phyloP scores from a whole-genome alignment of 1,140 invertebrate genomes.

The Temnothorax longispinosus region DNA sequence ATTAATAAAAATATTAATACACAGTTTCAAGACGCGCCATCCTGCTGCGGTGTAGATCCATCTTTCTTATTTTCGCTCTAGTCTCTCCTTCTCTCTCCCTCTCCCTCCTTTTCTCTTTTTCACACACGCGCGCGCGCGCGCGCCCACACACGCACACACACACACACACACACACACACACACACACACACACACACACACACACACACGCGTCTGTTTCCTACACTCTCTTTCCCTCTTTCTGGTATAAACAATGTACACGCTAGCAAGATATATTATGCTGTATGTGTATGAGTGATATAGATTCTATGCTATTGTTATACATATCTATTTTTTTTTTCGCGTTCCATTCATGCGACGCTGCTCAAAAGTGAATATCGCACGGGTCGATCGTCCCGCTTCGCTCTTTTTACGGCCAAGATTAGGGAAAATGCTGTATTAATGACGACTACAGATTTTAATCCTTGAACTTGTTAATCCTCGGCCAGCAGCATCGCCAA shows the following conservation, averaged over 20 bases:
- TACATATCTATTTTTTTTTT: conserved; percentile 78
- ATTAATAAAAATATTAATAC: conserved; percentile 51
- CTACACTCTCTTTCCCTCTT: conserved; percentile 29
- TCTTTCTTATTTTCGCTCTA: conserved; percentile 47
- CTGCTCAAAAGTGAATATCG: conserved; percentile 82
- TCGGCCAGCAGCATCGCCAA: background rate
- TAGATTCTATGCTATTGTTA: conserved; percentile 85
- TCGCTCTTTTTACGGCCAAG: conserved; percentile 1
- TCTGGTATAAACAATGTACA: conserved; percentile 84
- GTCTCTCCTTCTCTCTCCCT: conserved; percentile 23
- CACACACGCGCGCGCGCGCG: background rate
- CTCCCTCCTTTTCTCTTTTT: background rate
- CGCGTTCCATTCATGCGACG: conserved; percentile 74
- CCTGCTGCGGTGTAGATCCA: conserved; percentile 43
- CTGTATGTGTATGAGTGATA: conserved; percentile 82
- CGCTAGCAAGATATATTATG: conserved; percentile 86
- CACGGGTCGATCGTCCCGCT: conserved; percentile 11
- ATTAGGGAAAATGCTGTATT: conserved; percentile 40
- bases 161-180: conserved; percentile 22
- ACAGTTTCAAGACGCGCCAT: conserved; percentile 41
- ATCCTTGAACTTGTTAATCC: conserved; percentile 11
- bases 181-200: conserved; percentile 18
- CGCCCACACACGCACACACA: conserved; percentile 13
- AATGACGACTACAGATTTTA: conserved; percentile 26
- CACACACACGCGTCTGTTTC: conserved; percentile 40